Evolutionary conservation across 1,140 invertebrate genomes (phyloP).

Genomic region (Camponotus floridanus): DNA sequence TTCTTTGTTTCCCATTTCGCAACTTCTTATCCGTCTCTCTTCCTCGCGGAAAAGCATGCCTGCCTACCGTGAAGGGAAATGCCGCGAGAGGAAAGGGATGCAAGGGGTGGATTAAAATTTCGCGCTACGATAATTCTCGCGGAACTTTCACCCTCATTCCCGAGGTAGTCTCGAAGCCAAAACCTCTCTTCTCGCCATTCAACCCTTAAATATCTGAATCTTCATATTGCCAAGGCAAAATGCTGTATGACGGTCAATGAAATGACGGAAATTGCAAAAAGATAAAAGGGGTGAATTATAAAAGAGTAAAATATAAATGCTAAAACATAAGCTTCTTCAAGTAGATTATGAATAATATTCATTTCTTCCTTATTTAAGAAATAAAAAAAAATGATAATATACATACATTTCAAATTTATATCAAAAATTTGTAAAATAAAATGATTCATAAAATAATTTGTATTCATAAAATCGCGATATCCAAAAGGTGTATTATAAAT

Average conservation of each 20-base stretch:
- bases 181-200: conserved; percentile 53
- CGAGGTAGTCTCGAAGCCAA: conserved; percentile 40
- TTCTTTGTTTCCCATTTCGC: conserved; percentile 74
- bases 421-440: background rate
- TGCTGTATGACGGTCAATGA: background rate
- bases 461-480: background rate
- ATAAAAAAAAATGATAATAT: background rate
- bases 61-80: conserved; percentile 36
- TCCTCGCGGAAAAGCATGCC: conserved; percentile 18
- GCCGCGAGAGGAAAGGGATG: background rate
- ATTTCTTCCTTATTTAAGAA: background rate
- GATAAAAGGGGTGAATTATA: background rate
- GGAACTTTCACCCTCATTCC: conserved; percentile 65
- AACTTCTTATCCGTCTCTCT: conserved; percentile 65
- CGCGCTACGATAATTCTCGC: conserved; percentile 50
- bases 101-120: conserved; percentile 70
- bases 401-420: background rate
- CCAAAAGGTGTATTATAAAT: no score
- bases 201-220: conserved; percentile 9
- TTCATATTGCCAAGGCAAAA: background rate
- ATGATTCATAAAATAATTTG: background rate
- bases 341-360: background rate
- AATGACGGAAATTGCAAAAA: background rate
- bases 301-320: background rate
- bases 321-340: background rate